These are phyloP conservation scores for Oligia latruncula DNA, from an alignment of 2,888 invertebrate genomes.

Conservation along the genomic window DNA sequence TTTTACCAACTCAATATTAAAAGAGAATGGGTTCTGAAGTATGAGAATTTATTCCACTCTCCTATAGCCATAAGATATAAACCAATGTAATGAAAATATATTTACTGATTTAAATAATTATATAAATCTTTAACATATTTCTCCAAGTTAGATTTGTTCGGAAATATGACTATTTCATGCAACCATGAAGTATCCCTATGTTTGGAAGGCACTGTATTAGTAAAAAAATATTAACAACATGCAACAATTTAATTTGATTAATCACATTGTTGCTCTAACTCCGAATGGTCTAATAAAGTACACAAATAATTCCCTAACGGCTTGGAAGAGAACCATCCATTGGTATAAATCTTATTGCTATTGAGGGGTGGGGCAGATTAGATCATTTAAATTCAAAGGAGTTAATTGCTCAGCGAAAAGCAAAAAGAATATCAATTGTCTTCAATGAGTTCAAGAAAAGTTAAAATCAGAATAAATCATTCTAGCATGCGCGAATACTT, in stretches of 20 bases:
- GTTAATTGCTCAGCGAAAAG: conserved; percentile 73
- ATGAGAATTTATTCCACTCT: conserved; percentile 20
- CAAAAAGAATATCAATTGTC: conserved; percentile 14
- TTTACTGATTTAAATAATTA: conserved; percentile 16
- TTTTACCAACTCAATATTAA: conserved; percentile 24
- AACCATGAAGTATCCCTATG: not conserved
- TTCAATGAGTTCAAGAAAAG: conserved; percentile 18
- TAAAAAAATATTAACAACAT: not conserved
- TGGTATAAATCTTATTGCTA: conserved; percentile 40
- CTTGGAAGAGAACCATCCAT: not conserved
- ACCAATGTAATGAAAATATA: conserved; percentile 19
- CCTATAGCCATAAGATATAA: conserved; percentile 41
- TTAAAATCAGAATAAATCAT: conserved; percentile 41
- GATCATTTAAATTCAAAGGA: conserved; percentile 35
- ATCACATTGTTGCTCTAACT: not conserved
- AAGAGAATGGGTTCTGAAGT: conserved; percentile 1
- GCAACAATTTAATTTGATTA: not conserved
- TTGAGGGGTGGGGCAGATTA: conserved; percentile 14
- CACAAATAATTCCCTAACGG: not conserved
- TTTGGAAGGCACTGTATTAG: not conserved
- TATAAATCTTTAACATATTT: conserved; percentile 1
- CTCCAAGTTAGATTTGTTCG: not conserved
- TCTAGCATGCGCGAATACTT: conserved; percentile 66
- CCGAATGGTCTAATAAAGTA: not conserved
- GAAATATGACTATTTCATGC: not conserved